Evolutionary conservation across 2,888 invertebrate species (phyloP).

Genomic region (Marasmarcha lunaedactyla): DNA sequence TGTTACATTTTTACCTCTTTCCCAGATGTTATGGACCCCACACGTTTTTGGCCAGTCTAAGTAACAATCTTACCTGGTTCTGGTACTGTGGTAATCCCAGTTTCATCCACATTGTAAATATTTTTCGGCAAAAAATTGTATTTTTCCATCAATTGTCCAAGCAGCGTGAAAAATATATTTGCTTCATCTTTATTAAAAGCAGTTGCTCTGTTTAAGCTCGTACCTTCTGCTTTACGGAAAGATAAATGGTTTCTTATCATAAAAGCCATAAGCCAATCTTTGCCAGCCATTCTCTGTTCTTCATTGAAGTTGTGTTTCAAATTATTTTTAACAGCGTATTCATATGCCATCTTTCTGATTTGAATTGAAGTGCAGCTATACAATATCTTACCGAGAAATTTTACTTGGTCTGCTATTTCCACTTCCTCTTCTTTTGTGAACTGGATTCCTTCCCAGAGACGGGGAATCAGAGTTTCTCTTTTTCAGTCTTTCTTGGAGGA

Average conservation of each 20-base stretch:
- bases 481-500: neutral
- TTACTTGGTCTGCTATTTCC: neutral
- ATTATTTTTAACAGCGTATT: slow-evolving; percentile 2
- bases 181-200: slow-evolving; percentile 23
- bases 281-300: slow-evolving; percentile 3
- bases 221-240: slow-evolving; percentile 23
- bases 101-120: slow-evolving; percentile 34
- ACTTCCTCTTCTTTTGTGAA: slow-evolving; percentile 3
- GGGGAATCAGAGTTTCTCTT: neutral
- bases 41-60: slow-evolving; percentile 24
- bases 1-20: slow-evolving; percentile 18
- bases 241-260: slow-evolving; percentile 10
- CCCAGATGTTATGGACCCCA: slow-evolving; percentile 26
- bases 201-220: slow-evolving; percentile 20
- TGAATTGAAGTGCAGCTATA: neutral
- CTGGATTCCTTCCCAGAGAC: slow-evolving; percentile 9
- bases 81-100: slow-evolving; percentile 26
- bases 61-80: slow-evolving; percentile 22
- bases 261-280: slow-evolving; percentile 4
- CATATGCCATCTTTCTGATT: slow-evolving; percentile 3
- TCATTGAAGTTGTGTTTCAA: slow-evolving; percentile 3
- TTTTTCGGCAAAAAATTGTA: slow-evolving; percentile 16
- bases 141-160: slow-evolving; percentile 18
- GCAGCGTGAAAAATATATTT: slow-evolving; percentile 18
- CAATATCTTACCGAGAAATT: neutral